phyloP scores from a whole-genome alignment of 1,140 invertebrate species.

The Heliconius hermathena region DNA sequence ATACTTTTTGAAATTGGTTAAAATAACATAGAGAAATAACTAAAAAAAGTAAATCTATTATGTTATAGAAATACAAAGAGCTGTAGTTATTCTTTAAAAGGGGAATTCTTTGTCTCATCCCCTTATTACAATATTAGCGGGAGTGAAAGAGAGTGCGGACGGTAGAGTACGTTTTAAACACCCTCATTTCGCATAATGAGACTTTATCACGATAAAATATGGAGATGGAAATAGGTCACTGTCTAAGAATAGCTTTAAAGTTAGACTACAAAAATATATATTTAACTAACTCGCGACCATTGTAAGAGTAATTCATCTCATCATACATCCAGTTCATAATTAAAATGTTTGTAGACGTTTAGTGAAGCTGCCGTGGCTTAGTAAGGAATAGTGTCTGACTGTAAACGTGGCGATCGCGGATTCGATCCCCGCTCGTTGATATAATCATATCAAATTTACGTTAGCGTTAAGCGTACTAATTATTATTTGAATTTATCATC shows the following conservation, averaged over 20 bases:
- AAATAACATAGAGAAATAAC: no score
- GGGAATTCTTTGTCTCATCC: neutral
- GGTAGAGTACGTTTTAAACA: neutral
- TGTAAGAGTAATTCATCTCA: no score
- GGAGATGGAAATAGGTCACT: conserved; percentile 14
- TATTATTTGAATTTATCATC: no score
- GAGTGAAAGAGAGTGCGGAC: neutral
- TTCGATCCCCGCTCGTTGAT: no score
- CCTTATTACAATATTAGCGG: neutral
- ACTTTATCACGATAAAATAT: conserved; percentile 10
- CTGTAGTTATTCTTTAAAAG: conserved; percentile 3
- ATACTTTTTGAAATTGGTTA: no score
- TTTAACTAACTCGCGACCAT: neutral
- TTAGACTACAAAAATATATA: conserved; percentile 7
- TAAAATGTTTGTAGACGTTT: no score
- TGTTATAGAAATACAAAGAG: conserved; percentile 6
- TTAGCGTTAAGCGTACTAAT: no score
- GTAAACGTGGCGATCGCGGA: no score
- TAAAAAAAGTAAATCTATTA: neutral
- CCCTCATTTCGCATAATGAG: conserved; percentile 6
- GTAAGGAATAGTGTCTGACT: no score
- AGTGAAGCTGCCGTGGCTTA: no score
- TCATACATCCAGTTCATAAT: no score
- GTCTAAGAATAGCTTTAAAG: conserved; percentile 1
- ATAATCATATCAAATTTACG: no score